Base-by-base conservation (phyloP, 2,113 vertebrate genomes). In the Thomomys bottae region DNA sequence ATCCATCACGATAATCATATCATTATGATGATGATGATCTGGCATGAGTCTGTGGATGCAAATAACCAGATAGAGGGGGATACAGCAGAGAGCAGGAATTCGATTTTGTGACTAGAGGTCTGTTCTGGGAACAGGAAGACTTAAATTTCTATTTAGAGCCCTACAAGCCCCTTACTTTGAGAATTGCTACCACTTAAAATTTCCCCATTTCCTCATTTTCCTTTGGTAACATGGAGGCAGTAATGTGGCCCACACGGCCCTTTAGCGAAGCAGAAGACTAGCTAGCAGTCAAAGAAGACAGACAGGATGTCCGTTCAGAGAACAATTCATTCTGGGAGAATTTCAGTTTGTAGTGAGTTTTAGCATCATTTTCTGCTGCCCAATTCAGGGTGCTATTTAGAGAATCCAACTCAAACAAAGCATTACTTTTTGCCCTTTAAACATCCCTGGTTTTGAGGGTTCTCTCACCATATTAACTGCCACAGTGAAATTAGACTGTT, bases 401-500 rank as follows among this genome's bases (percentile, higher is more conserved):
- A 94, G 76, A 93, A 76, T 82, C 77, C 84, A 93, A 59, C 75
- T 91, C 91, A 87, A 68, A 85, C 12, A 23, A 10, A 34, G 18
- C 64, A 82, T 78, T 88, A 82, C 90, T 92, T 94, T 90, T 72
- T 95, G 49, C 67, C 81, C 84, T 92, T 89, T 90, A 84, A 93
- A 54, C 38, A 63, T 81, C 90, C 42, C 15, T 42, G 63, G 42
- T 84, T 93, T 90, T 73, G 76, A 90, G 84, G 17, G 0, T 80
- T 93, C 81, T 87, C 77, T 93, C 84, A 78, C 87, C 68, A 54
- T 95, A 78, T 81, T 93, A 96, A 90, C 80, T 57, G 59, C 61
- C 90, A 94, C 81, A 90, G 90, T 92, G 87, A 93, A 92, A 95
- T 92, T 86, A 92, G 86, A 94, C 82, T 89, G 77, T 90, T 95